Base-by-base conservation (phyloP, 1,140 invertebrate genomes). In the Linepithema humile region DNA sequence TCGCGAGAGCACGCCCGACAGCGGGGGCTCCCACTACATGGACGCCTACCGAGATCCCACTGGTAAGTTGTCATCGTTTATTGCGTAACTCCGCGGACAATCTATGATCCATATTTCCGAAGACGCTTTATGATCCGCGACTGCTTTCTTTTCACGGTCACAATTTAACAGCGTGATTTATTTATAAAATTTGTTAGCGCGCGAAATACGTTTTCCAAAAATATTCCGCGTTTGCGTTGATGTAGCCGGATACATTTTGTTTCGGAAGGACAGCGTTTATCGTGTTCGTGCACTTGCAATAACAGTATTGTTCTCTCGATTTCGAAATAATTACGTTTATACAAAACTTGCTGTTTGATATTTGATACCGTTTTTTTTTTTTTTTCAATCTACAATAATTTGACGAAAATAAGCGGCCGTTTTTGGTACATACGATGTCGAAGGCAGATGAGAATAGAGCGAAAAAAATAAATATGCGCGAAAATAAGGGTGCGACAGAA, bases 41-140 rank as follows among this genome's bases (percentile, higher is more conserved):
- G 97, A 98, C 92, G 96, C 97, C 64, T 98, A 98, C 91, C 95
- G 97, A 92, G 97, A 98, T 93, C 96, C 97, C 17, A 97, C 97
- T 89, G 97, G 97, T 98, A 93, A 95, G 94, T 91, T 89, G 88
- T 90, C 84, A 83, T 88, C 88, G 53, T 86, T 86, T 88, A 85
- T 85, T 67, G 50, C 57, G 74, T 60, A 83, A 85, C 57, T 77
- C 45, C 26, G 23, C 59, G 57, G 64, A 73, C 45, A 40, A 60
- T 70, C 45, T 53, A 23, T 77, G 67, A 73, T 72, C 72, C 48
- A 55, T 62, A 48, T 83, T n/a, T 38, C 10, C 43, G 23, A 26
- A 20, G 45, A 35, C 6, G 43, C 55, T 88, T 87, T 85, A 75
- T 64, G 60, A 80, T 26, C 60, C 60, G 60, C 35, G 60, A 64